These are phyloP conservation scores for Phenacoccus solenopsis DNA, from an alignment of 1,140 invertebrate genomes.

Conservation along the genomic window DNA sequence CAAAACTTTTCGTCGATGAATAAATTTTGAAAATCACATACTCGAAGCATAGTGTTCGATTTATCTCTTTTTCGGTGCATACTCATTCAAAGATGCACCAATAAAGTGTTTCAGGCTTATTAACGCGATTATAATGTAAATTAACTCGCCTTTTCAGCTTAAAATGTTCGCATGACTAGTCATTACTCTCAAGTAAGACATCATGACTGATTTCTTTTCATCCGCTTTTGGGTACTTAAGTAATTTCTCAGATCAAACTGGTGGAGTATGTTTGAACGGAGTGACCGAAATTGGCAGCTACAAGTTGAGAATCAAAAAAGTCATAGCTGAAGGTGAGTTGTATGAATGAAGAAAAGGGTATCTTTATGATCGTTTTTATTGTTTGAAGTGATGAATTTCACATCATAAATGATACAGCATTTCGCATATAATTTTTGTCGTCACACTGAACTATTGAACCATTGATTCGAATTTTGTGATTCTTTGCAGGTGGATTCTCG, in stretches of 20 bases:
- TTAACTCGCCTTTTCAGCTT: not conserved
- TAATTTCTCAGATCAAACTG: conserved; percentile 36
- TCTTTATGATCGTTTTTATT: not conserved
- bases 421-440: not conserved
- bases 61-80: not conserved
- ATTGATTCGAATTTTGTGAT: conserved; percentile 23
- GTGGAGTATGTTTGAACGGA: conserved; percentile 83
- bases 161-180: not conserved
- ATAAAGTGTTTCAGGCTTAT: not conserved
- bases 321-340: conserved; percentile 77
- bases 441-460: no score
- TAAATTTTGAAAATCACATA: no score
- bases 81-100: not conserved
- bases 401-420: not conserved
- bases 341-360: no score
- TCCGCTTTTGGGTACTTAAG: conserved; percentile 75
- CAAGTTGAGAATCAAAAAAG: conserved; percentile 74
- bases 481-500: conserved; percentile 76
- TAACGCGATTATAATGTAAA: not conserved
- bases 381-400: not conserved
- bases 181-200: conserved; percentile 25
- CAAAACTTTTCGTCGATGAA: no score
- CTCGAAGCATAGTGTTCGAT: no score
- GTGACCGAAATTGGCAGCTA: conserved; percentile 74
- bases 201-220: conserved; percentile 78